A percentile compares a stretch with the other conserved stretches of the same genome.
Evolutionary conservation across 2,113 vertebrate species (phyloP).

Genomic region (Orientallactaga bullata): DNA sequence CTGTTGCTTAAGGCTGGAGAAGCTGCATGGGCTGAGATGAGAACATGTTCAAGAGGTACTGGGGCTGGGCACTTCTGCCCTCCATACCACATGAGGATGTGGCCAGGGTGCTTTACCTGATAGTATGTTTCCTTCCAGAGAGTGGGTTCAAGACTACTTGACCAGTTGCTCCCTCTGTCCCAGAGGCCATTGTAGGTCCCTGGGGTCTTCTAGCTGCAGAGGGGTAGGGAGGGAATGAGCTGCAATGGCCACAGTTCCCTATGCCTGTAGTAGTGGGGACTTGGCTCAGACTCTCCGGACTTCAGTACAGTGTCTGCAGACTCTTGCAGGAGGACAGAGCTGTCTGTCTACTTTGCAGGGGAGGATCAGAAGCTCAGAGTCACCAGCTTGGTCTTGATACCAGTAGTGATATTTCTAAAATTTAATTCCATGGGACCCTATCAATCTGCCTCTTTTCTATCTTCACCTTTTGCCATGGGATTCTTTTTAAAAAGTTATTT

Average conservation of each 20-base stretch:
- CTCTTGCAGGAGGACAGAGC: neutral
- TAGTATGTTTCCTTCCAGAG: neutral
- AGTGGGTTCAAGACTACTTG: no score
- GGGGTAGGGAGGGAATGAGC: neutral
- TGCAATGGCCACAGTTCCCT: accelerated
- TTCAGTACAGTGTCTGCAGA: neutral
- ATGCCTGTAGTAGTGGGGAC: neutral
- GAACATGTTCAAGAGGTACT: no score
- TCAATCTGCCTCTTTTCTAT: neutral
- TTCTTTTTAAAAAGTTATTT: no score
- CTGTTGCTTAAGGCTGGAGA: no score
- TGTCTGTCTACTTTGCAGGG: neutral
- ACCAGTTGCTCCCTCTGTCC: neutral
- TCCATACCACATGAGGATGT: no score
- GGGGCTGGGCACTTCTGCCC: no score
- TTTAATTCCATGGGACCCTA: neutral
- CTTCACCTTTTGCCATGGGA: neutral
- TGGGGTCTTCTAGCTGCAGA: no score
- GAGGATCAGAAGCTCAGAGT: neutral
- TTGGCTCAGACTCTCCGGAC: neutral
- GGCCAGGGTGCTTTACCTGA: no score
- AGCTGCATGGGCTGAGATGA: no score
- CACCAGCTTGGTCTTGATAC: neutral
- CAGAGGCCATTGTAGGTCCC: neutral
- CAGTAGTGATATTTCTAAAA: neutral